These are phyloP conservation scores for Malthinus flaveolus DNA, from an alignment of 2,888 invertebrate genomes.

Conservation along the genomic window DNA sequence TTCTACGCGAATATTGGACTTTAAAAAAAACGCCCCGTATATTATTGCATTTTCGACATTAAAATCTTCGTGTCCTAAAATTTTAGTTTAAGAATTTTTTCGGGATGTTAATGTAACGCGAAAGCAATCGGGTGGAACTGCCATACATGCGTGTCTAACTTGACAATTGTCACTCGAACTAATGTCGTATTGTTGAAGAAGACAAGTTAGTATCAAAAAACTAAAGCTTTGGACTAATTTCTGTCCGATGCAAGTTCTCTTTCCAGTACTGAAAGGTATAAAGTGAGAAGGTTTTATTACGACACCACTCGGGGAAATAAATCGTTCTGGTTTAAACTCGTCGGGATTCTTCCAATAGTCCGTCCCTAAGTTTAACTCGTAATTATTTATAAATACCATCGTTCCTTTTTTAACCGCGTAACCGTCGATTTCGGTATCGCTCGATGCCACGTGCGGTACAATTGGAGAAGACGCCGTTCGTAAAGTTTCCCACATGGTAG, in stretches of 20 bases:
- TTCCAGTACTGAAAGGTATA: conserved; percentile 84
- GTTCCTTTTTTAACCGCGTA: conserved; percentile 76
- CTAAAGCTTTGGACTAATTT: conserved; percentile 77
- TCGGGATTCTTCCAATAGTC: conserved; percentile 75
- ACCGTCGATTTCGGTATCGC: conserved; percentile 72
- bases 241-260: conserved; percentile 84
- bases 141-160: conserved; percentile 71
- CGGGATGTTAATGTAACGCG: conserved; percentile 63
- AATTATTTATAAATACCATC: conserved; percentile 82
- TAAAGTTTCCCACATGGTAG: conserved; percentile 78
- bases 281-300: conserved; percentile 70
- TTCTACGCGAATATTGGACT: too few relatives aligned
- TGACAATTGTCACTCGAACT: conserved; percentile 61
- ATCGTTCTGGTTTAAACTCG: conserved; percentile 75
- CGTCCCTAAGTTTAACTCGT: conserved; percentile 73
- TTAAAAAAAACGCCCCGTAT: too few relatives aligned
- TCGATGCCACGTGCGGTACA: conserved; percentile 85
- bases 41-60: too few relatives aligned
- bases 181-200: conserved; percentile 73
- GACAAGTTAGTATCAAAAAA: conserved; percentile 72
- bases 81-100: conserved; percentile 15
- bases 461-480: conserved; percentile 84
- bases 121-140: conserved; percentile 74
- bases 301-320: conserved; percentile 57
- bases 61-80: too few relatives aligned